phyloP scores from a whole-genome alignment of 1,140 invertebrate species.

The Monomorium pharaonis region DNA sequence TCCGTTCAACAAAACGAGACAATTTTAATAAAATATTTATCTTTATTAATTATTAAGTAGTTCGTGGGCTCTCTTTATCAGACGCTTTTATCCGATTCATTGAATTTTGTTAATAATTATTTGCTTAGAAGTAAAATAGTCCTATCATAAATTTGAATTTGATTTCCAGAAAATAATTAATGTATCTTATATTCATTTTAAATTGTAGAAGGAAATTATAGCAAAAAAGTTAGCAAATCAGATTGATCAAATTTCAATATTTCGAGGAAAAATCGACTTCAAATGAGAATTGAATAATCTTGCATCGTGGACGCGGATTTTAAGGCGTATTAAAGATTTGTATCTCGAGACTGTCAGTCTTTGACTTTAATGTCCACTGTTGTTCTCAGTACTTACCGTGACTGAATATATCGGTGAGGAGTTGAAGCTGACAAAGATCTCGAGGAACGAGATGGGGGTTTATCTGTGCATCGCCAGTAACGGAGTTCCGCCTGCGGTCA shows the following conservation, averaged over 20 bases:
- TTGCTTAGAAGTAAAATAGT: not conserved
- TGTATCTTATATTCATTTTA: not conserved
- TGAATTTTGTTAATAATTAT: not conserved
- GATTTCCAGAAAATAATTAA: not conserved
- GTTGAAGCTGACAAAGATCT: conserved; percentile 92
- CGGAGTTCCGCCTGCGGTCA: conserved; percentile 91
- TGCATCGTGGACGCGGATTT: not conserved
- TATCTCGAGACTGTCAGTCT: not conserved
- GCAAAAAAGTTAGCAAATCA: not conserved
- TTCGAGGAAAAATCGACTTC: not conserved
- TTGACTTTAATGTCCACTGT: conserved; percentile 3
- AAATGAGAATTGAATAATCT: not conserved
- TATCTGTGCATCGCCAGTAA: conserved; percentile 95
- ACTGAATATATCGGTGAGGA: conserved; percentile 88
- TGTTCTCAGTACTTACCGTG: conserved; percentile 56
- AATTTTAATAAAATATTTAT: not conserved
- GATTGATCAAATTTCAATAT: not conserved
- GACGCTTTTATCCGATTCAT: not conserved
- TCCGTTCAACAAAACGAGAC: not conserved
- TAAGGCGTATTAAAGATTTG: not conserved
- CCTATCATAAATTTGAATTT: not conserved
- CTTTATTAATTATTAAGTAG: conserved; percentile 12
- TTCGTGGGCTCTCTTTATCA: not conserved
- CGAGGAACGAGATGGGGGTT: conserved; percentile 94
- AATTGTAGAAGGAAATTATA: not conserved